These are phyloP conservation scores for Platorchestia sp. DNA, from an alignment of 1,140 invertebrate genomes.

Conservation along the genomic window DNA sequence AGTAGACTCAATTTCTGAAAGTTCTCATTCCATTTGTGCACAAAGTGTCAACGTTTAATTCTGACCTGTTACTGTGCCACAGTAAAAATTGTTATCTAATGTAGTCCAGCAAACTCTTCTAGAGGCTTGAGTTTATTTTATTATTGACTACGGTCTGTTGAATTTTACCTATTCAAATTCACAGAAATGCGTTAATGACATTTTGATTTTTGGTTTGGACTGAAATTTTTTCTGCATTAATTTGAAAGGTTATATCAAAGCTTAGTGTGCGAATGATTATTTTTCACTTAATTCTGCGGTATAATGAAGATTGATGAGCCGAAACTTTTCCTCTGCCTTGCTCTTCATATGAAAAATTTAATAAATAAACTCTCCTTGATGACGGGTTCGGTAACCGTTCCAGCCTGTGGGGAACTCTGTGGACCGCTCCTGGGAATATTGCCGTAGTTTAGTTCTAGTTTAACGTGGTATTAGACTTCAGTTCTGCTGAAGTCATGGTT, in stretches of 20 bases:
- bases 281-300: background rate
- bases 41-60: background rate
- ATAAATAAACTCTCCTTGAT: too few relatives aligned
- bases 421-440: background rate
- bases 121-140: background rate
- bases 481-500: background rate
- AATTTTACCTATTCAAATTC: background rate
- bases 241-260: background rate
- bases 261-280: background rate
- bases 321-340: too few relatives aligned
- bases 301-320: too few relatives aligned
- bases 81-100: background rate
- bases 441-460: background rate
- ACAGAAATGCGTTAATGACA: background rate
- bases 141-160: background rate
- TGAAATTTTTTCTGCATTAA: background rate
- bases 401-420: background rate
- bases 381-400: background rate
- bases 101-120: background rate
- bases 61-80: background rate
- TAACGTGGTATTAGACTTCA: background rate
- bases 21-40: background rate
- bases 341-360: too few relatives aligned
- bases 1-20: background rate
- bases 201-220: background rate